These are phyloP conservation scores for Rhagophthalmus giganteus DNA, from an alignment of 2,888 invertebrate genomes.

Conservation along the genomic window DNA sequence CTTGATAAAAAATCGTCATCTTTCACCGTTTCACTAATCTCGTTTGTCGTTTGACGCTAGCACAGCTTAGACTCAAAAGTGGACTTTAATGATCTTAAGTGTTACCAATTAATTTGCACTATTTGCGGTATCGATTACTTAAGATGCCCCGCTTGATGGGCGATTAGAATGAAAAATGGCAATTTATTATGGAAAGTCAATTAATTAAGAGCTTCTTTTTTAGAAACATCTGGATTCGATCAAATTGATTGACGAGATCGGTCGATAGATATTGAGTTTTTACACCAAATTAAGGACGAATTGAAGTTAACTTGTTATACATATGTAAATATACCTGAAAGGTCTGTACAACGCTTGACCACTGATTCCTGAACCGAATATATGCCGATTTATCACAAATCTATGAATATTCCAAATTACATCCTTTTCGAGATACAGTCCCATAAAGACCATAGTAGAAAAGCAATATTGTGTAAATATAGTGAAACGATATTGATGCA, in stretches of 20 bases:
- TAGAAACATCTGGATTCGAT: too few species aligned
- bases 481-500: too few species aligned
- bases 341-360: too few species aligned
- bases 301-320: too few species aligned
- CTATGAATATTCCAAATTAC: too few species aligned
- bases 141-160: neutral
- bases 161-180: neutral
- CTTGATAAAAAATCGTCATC: constrained; percentile 8
- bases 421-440: too few species aligned
- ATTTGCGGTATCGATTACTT: neutral
- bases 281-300: neutral
- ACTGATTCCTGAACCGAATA: neutral
- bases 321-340: neutral
- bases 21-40: constrained; percentile 9
- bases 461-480: too few species aligned
- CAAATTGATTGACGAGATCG: neutral
- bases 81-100: neutral
- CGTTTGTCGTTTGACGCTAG: neutral
- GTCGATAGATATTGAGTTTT: neutral
- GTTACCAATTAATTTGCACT: neutral
- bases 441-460: too few species aligned
- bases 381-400: too few species aligned
- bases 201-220: too few species aligned
- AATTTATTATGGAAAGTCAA: neutral
- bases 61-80: neutral